phyloP scores from a whole-genome alignment of 2,113 vertebrate genomes.

The Geothlypis trichas region DNA sequence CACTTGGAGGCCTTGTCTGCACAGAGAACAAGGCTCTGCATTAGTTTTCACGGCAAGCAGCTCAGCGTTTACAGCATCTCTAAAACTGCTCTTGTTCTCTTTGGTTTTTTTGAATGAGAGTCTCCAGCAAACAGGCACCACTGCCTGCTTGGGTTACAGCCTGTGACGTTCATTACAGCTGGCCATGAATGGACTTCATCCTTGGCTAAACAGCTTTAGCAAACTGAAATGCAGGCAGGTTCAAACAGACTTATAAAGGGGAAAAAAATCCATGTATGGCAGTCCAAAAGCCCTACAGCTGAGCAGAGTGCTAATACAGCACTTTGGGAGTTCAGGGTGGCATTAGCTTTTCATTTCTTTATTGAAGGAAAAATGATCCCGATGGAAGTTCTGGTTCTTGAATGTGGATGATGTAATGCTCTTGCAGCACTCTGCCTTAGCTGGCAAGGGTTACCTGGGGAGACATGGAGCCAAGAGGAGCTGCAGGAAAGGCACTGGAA shows the following conservation, averaged over 20 bases:
- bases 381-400: background rate
- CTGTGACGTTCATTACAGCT: background rate
- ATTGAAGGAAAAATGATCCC: background rate
- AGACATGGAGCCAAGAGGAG: background rate
- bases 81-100: background rate
- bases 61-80: background rate
- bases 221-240: background rate
- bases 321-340: background rate
- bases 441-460: background rate
- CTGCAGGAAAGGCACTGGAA: background rate
- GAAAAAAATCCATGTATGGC: background rate
- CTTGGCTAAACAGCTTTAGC: background rate
- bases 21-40: background rate
- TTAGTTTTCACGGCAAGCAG: background rate
- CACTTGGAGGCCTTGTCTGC: background rate
- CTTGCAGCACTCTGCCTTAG: background rate
- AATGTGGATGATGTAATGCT: background rate
- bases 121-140: background rate
- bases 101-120: background rate
- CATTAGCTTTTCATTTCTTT: background rate
- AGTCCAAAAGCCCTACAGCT: background rate
- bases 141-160: conserved; percentile 1
- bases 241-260: background rate
- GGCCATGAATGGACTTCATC: background rate
- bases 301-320: background rate